A percentile compares a stretch with the other conserved stretches of the same genome.
These are phyloP conservation scores for Meles meles DNA, from an alignment of 2,113 vertebrate genomes.

Conservation along the genomic window DNA sequence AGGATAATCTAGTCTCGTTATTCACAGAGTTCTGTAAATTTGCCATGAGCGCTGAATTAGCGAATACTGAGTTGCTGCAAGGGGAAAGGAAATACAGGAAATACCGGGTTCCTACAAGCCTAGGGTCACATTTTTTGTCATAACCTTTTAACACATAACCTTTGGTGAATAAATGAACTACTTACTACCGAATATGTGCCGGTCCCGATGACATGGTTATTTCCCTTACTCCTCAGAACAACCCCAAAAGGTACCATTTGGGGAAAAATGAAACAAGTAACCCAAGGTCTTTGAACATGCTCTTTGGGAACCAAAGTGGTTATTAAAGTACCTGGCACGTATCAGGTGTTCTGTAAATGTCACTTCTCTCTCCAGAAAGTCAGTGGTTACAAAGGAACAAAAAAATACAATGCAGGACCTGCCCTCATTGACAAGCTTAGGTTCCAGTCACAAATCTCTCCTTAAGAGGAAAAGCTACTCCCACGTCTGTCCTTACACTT, in stretches of 20 bases:
- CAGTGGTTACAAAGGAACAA: neutral
- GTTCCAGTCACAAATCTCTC: neutral
- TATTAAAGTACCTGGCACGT: neutral
- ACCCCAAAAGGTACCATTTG: neutral
- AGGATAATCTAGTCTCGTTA: neutral
- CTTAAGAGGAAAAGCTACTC: neutral
- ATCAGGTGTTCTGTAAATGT: neutral
- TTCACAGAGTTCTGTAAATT: neutral
- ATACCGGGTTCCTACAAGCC: neutral
- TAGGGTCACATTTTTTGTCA: neutral
- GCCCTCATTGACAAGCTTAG: neutral
- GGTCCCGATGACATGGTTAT: neutral
- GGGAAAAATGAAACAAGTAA: neutral
- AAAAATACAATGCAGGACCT: neutral
- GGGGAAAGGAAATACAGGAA: neutral
- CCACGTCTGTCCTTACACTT: neutral
- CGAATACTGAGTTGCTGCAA: neutral
- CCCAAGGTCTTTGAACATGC: neutral
- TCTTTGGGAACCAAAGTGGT: neutral
- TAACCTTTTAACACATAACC: neutral
- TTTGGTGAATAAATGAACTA: neutral
- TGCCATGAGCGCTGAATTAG: neutral
- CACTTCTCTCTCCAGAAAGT: neutral
- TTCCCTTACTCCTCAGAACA: neutral
- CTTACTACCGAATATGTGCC: neutral